phyloP scores from a whole-genome alignment of 2,888 invertebrate species.

The Polymixis flavicincta region DNA sequence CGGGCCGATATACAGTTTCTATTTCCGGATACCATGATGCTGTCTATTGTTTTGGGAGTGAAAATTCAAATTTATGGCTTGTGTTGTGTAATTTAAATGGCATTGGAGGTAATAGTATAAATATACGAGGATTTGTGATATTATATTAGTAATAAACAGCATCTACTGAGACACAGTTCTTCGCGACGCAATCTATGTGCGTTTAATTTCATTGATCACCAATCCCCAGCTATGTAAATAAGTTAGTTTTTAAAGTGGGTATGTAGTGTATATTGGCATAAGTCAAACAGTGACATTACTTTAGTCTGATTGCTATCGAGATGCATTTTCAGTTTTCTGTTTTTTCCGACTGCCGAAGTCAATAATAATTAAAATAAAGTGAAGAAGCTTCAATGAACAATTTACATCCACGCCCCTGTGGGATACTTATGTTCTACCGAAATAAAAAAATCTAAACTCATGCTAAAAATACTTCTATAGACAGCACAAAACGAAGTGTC shows the following conservation, averaged over 20 bases:
- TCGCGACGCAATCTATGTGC: background rate
- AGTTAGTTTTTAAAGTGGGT: background rate
- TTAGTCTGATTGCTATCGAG: background rate
- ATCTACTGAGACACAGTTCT: background rate
- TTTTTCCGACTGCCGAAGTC: too few species aligned
- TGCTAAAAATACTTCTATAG: background rate
- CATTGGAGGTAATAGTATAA: background rate
- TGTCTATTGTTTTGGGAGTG: slow-evolving; percentile 5
- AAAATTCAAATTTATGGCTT: slow-evolving; percentile 2
- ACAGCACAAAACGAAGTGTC: background rate
- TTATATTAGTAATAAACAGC: background rate
- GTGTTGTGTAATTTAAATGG: background rate
- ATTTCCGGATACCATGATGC: slow-evolving; percentile 1
- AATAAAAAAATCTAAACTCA: background rate
- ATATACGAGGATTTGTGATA: background rate
- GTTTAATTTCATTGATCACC: background rate
- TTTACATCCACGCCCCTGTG: background rate
- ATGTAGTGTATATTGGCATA: background rate
- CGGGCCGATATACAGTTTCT: slow-evolving; percentile 2
- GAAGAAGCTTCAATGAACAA: background rate
- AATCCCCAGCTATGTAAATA: background rate
- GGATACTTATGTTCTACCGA: background rate
- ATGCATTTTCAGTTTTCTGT: too few species aligned
- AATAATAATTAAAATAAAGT: background rate
- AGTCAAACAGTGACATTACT: background rate